Evolutionary conservation across 2,888 invertebrate genomes (phyloP).

Genomic region (Steromphala cineraria): DNA sequence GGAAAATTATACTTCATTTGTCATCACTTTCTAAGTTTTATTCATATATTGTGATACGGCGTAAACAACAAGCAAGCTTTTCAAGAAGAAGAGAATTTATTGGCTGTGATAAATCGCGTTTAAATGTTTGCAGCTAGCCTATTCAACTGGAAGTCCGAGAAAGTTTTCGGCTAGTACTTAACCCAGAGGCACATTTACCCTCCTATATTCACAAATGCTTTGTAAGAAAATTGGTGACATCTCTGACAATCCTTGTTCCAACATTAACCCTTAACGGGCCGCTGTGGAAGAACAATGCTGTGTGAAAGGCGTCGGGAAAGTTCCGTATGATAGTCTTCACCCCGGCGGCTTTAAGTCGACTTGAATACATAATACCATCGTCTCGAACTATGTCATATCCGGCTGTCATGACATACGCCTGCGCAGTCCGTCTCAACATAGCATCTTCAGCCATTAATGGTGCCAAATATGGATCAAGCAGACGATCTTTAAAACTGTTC

Average conservation of each 20-base stretch:
- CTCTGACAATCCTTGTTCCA: constrained; percentile 45
- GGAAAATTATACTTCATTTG: no score
- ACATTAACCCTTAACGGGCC: constrained; percentile 50
- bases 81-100: no score
- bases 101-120: no score
- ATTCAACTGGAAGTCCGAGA: no score
- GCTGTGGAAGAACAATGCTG: constrained; percentile 51
- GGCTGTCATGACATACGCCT: constrained; percentile 71
- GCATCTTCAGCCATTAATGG: constrained; percentile 70
- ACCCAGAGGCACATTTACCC: no score
- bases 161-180: no score
- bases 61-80: no score
- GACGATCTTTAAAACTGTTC: no score
- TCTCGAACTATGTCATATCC: constrained; percentile 75
- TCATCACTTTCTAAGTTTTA: no score
- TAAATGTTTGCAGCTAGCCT: no score
- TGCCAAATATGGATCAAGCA: constrained; percentile 63
- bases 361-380: constrained; percentile 73
- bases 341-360: constrained; percentile 58
- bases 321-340: constrained; percentile 56
- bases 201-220: background rate
- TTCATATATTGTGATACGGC: no score
- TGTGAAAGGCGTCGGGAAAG: constrained; percentile 58
- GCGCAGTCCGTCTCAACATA: constrained; percentile 57
- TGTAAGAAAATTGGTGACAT: constrained; percentile 44